Conservation (phyloP, 2,797 vertebrate genomes). For the Vultur gryphus region DNA sequence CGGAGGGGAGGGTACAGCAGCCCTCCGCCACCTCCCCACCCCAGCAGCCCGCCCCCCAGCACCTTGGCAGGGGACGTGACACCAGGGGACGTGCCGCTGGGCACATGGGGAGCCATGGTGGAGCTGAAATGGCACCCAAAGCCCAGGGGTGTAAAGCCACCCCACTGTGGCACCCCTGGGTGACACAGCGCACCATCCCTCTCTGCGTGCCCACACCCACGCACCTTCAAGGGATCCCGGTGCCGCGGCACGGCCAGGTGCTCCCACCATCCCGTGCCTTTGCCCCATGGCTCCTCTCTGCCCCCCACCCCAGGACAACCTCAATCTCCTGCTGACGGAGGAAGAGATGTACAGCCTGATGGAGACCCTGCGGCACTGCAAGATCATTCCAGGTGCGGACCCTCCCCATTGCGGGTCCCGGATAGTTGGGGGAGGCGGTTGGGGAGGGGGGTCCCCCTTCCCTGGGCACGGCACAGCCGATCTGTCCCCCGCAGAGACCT, state of each 20-base stretch:
- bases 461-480: fast-evolving
- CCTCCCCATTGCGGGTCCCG: fast-evolving
- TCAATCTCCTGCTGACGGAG: slow-evolving; percentile 93
- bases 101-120: neutral
- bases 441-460: neutral
- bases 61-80: fast-evolving
- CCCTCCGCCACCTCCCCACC: neutral
- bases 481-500: slow-evolving; percentile 80
- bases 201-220: neutral
- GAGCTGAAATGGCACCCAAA: neutral
- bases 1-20: neutral
- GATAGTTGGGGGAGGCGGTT: neutral
- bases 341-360: slow-evolving; percentile 96
- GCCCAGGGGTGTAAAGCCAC: fast-evolving
- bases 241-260: fast-evolving
- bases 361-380: slow-evolving; percentile 89
- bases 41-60: neutral
- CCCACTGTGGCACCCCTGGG: neutral
- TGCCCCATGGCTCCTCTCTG: neutral
- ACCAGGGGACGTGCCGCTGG: fast-evolving
- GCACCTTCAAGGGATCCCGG: fast-evolving
- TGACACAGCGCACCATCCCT: neutral
- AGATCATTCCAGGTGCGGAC: slow-evolving; percentile 88
- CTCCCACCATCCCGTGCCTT: neutral
- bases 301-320: slow-evolving; percentile 81